These are phyloP conservation scores for Eupithecia dodoneata DNA, from an alignment of 2,888 invertebrate genomes.

Conservation along the genomic window DNA sequence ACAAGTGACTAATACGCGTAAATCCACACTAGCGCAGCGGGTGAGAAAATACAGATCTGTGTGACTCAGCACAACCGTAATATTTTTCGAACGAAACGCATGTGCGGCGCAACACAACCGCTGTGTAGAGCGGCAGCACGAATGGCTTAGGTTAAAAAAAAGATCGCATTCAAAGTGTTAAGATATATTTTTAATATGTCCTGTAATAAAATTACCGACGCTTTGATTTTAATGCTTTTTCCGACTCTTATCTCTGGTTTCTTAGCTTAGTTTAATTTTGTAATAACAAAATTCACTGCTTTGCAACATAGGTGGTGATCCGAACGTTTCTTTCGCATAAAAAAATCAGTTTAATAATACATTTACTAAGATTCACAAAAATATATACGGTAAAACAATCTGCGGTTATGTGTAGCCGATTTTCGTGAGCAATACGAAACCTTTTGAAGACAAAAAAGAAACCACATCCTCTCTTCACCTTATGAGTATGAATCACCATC, in stretches of 20 bases:
- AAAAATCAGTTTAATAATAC: neutral
- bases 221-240: slow-evolving; percentile 56
- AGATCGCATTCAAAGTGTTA: no score
- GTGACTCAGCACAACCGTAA: no score
- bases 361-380: neutral
- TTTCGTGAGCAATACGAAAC: neutral
- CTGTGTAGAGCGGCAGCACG: no score
- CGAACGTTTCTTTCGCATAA: neutral
- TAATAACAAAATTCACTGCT: slow-evolving; percentile 24
- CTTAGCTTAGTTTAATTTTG: slow-evolving; percentile 37
- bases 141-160: no score
- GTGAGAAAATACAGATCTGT: no score
- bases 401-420: neutral
- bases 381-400: neutral
- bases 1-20: no score
- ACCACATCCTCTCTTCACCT: slow-evolving; percentile 8
- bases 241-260: slow-evolving; percentile 39
- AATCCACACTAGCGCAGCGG: no score
- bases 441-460: neutral
- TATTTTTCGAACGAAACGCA: no score
- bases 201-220: slow-evolving; percentile 54
- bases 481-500: slow-evolving; percentile 43
- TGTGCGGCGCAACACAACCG: no score
- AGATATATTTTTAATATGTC: slow-evolving; percentile 71
- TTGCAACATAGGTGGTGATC: neutral